phyloP scores from a whole-genome alignment of 2,797 vertebrate species.

The Zalophus californianus region DNA sequence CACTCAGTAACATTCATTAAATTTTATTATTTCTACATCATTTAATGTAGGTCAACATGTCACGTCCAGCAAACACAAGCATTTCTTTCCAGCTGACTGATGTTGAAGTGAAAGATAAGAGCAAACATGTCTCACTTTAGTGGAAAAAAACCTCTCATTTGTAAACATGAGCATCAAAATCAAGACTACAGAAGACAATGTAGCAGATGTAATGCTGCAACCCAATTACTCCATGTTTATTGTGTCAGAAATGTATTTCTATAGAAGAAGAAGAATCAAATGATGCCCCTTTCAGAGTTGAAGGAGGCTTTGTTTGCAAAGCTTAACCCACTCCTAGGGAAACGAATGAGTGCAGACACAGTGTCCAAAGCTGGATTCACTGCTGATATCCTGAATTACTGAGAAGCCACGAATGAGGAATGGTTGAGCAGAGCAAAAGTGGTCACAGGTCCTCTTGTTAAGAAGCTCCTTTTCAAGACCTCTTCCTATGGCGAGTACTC shows the following conservation, averaged over 20 bases:
- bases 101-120: slow-evolving; percentile 68
- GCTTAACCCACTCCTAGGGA: background rate
- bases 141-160: background rate
- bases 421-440: background rate
- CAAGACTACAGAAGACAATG: slow-evolving; percentile 21
- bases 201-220: background rate
- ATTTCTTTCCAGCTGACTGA: slow-evolving; percentile 76
- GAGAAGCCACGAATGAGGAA: background rate
- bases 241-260: slow-evolving; percentile 29
- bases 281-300: slow-evolving; percentile 5
- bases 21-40: slow-evolving; percentile 84
- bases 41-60: slow-evolving; percentile 87
- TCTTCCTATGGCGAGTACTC: background rate
- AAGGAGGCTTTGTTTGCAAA: slow-evolving; percentile 12
- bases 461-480: background rate
- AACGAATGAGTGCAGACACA: background rate
- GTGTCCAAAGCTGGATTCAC: background rate
- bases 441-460: background rate
- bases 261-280: slow-evolving; percentile 37
- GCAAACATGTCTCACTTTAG: background rate
- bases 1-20: slow-evolving; percentile 77
- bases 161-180: slow-evolving; percentile 63
- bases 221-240: background rate
- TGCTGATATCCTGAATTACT: background rate
- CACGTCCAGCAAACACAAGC: slow-evolving; percentile 75